Conservation (phyloP, 2,888 invertebrate genomes). For the Sympetrum striolatum region DNA sequence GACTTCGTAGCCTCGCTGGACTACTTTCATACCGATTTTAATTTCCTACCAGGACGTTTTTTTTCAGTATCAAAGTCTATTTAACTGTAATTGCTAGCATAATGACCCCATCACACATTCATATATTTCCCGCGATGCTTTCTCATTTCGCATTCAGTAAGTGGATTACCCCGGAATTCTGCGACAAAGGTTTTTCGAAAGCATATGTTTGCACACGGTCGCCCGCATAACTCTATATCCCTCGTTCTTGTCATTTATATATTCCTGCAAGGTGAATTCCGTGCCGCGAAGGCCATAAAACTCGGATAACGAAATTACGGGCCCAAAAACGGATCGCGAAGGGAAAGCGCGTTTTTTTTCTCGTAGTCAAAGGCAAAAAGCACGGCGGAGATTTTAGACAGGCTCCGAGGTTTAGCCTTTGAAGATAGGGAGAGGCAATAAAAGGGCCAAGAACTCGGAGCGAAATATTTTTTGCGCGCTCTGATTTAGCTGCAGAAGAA, state of each 20-base stretch:
- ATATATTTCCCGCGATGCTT: neutral
- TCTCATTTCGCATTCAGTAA: neutral
- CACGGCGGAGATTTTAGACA: neutral
- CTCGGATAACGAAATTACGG: neutral
- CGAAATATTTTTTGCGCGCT: neutral
- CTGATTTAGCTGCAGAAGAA: neutral
- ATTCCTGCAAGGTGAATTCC: neutral
- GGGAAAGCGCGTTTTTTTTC: neutral
- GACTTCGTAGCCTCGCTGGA: neutral
- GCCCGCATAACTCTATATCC: neutral
- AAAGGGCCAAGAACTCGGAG: neutral
- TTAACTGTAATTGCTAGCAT: neutral
- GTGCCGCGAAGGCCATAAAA: neutral
- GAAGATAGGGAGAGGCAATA: neutral
- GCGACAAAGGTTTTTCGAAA: neutral
- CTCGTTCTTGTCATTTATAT: neutral
- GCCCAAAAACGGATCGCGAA: neutral
- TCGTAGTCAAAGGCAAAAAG: neutral
- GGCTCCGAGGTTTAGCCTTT: neutral
- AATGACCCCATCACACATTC: neutral
- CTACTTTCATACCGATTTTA: neutral
- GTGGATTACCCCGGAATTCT: neutral
- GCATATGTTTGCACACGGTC: neutral
- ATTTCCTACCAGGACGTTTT: neutral
- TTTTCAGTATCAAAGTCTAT: neutral